A percentile compares a stretch with the other conserved stretches of the same genome.
These are phyloP conservation scores for Brenthis ino DNA, from an alignment of 2,888 invertebrate species.

Conservation along the genomic window DNA sequence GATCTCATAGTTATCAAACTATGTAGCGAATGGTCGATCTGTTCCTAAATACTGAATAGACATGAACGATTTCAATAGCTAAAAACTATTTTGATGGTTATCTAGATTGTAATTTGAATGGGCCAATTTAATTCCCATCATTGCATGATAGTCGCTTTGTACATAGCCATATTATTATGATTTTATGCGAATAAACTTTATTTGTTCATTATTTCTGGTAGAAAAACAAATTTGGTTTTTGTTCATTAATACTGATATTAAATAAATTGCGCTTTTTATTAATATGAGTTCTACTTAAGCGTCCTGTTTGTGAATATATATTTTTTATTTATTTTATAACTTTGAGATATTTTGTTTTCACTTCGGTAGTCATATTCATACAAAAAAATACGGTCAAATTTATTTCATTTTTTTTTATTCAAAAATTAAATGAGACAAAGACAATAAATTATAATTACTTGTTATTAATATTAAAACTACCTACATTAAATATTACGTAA, in stretches of 20 bases:
- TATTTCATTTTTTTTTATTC: no score
- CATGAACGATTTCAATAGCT: not conserved
- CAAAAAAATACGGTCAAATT: no score
- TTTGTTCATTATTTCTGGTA: slow-evolving; percentile 5
- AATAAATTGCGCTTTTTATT: not conserved
- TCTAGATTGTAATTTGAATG: slow-evolving; percentile 1
- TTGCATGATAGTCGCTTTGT: not conserved
- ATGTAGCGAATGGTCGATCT: not conserved
- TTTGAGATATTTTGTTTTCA: no score
- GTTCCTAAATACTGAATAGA: not conserved
- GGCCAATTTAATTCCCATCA: slow-evolving; percentile 6
- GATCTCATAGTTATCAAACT: not conserved
- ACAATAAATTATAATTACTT: no score
- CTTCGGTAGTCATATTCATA: no score
- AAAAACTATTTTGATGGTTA: slow-evolving; percentile 2
- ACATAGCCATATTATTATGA: not conserved
- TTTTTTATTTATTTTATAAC: no score
- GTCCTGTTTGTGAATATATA: no score
- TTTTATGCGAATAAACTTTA: not conserved
- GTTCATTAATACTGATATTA: not conserved
- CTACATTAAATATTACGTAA: no score
- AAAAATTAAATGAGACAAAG: no score
- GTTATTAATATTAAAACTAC: no score
- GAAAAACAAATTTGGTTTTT: not conserved
- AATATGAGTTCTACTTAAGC: no score